These are phyloP conservation scores for Lethenteron camtschaticum DNA, from an alignment of 2,113 vertebrate genomes.

Conservation along the genomic window DNA sequence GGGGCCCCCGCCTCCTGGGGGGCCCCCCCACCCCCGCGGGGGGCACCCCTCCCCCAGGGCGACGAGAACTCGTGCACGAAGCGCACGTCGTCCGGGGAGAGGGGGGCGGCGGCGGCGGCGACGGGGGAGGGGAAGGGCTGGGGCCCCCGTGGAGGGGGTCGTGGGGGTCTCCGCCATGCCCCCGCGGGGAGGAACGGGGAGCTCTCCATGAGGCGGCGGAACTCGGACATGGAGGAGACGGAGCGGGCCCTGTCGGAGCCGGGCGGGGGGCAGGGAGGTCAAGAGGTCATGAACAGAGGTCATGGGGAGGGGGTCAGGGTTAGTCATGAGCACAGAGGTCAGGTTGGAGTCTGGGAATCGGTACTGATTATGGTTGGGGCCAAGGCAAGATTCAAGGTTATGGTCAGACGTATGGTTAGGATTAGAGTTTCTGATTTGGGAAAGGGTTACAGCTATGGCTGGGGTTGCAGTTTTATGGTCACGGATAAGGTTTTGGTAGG, in stretches of 20 bases:
- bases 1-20: slow-evolving; percentile 8
- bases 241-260: slow-evolving; percentile 51
- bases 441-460: no score
- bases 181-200: slow-evolving; percentile 87
- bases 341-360: no score
- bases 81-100: slow-evolving; percentile 89
- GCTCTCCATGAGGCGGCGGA: slow-evolving; percentile 86
- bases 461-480: no score
- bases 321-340: no score
- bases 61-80: slow-evolving; percentile 82
- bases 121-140: slow-evolving; percentile 11
- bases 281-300: no score
- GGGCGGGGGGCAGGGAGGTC: background rate
- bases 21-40: background rate
- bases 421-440: no score
- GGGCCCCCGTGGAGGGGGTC: background rate
- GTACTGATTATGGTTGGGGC: no score
- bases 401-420: no score
- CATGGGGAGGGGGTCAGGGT: no score
- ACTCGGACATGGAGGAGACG: slow-evolving; percentile 94
- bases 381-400: no score
- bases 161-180: slow-evolving; percentile 20
- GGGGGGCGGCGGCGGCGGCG: slow-evolving; percentile 53
- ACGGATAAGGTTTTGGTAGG: no score
- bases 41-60: background rate